phyloP scores from a whole-genome alignment of 2,113 vertebrate genomes.

The Regulus satrapa region DNA sequence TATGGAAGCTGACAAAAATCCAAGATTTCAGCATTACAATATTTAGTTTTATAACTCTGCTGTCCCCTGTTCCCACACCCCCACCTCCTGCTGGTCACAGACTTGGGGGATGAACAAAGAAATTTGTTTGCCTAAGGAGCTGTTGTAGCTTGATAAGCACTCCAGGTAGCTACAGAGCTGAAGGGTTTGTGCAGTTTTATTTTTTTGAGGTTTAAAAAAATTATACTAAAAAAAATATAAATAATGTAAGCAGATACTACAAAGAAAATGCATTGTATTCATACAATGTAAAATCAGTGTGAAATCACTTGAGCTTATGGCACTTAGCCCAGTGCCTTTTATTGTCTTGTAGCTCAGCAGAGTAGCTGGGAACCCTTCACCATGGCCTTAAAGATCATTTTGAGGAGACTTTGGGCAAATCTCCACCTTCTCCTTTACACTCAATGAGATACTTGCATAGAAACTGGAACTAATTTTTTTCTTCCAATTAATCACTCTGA shows the following conservation, averaged over 20 bases:
- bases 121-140: neutral
- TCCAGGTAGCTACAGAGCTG: neutral
- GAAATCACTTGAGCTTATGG: neutral
- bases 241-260: neutral
- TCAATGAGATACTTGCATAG: neutral
- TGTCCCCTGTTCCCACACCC: neutral
- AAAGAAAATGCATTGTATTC: neutral
- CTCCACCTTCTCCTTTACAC: neutral
- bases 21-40: constrained; percentile 12
- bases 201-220: accelerated
- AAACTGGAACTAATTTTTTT: neutral
- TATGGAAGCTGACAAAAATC: neutral
- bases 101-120: neutral
- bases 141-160: neutral
- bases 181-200: neutral
- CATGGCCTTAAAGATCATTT: neutral
- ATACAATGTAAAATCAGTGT: neutral
- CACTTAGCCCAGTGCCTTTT: neutral
- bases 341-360: neutral
- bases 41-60: constrained; percentile 2
- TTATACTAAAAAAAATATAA: neutral
- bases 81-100: neutral
- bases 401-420: neutral
- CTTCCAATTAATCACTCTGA: neutral
- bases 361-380: neutral